Evolutionary conservation across 2,113 vertebrate species (phyloP), one percentile per base, ranked within the genome.

Genomic region (Phyllostomus hastatus): DNA sequence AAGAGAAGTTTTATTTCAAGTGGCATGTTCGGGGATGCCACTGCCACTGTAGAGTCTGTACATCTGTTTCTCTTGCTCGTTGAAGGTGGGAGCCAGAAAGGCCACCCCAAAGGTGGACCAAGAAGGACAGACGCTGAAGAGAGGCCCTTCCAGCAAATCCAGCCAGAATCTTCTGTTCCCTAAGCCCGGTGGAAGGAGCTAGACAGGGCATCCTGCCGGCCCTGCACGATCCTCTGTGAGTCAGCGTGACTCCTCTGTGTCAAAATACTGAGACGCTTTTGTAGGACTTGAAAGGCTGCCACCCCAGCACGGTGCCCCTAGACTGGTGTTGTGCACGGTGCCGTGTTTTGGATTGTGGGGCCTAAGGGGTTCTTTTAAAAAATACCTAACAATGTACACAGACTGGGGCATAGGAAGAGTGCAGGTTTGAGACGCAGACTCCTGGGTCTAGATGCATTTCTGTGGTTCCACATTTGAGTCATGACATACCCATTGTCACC

Each of bases 21-120:
- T 26, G 41, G 54, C 41, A 19, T 22, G 17, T 87, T 50, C 66
- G n/a, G 78, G 61, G 69, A 33, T 15, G 48, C 91, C 35, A 1
- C n/a, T 26, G 17, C 43, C 80, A 4, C 92, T 33, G 90, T 0
- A 76, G 43, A 72, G 35, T 84, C 16, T 75, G 28, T 54, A 5
- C 48, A 1, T 84, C 70, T 88, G 66, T 96, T 35, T 89, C 38
- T 93, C 52, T 96, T 84, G 28, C 50, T 89, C 57, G 2, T 87
- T 95, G 38, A 96, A 98, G 97, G 91, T 48, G n/a, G 92, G 79
- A 93, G 19, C 41, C 87, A 97, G 83, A 75, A 98, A 90, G 93
- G 24, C 33, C 92, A 43, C 26, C 48, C 50, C 52, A n/a, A 98
- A 81, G 96, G 86, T 5, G 7, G 87, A 88, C 57, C 93, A 76